Base-by-base conservation (phyloP, 2,888 invertebrate genomes). In the Homarus gammarus region DNA sequence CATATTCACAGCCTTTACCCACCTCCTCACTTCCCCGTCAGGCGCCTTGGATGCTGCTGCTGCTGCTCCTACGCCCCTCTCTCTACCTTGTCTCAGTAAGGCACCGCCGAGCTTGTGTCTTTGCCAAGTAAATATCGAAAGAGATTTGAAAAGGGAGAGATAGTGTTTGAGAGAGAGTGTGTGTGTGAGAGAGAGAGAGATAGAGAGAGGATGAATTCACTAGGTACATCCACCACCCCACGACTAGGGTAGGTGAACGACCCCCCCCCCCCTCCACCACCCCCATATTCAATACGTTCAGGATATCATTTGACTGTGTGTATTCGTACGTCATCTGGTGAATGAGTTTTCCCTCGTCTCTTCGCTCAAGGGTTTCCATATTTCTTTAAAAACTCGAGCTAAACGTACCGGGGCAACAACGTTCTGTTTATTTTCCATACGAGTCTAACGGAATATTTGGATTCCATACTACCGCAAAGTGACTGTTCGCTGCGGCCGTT, bases 291-390 rank as follows among this genome's bases (percentile, higher is more conserved):
- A 27, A 38, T 73, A 73, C 38, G 10, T n/a, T 73, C n/a, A 3
- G 73, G 73, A 73, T 73, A 73, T 73, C 73, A 73, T 73, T 73
- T 73, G 73, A 73, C 73, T 73, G 73, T 73, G 73, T 38, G 38
- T 40, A 73, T 73, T 73, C 40, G 73, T 73, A 73, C n/a, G 73
- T 73, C 73, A 73, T 73, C 40, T 38, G 38, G 15, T 73, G 73
- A 38, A 73, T 73, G 73, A 38, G 73, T 40, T 73, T 73, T 73
- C 40, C 73, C 40, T 40, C 40, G 38, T 3, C 73, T n/a, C 38
- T 73, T 27, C 73, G 38, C 10, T 64, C 64, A 27, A 27, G 27
- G 64, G 15, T 64, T 44, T 64, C 64, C 64, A 64, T 27, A 64
- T 64, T 64, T 64, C 64, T 5, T 64, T 27, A 64, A 64, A 64